A percentile compares a stretch with the other conserved stretches of the same genome.
Evolutionary conservation across 2,113 vertebrate species (phyloP).

Genomic region (Mustela nigripes): DNA sequence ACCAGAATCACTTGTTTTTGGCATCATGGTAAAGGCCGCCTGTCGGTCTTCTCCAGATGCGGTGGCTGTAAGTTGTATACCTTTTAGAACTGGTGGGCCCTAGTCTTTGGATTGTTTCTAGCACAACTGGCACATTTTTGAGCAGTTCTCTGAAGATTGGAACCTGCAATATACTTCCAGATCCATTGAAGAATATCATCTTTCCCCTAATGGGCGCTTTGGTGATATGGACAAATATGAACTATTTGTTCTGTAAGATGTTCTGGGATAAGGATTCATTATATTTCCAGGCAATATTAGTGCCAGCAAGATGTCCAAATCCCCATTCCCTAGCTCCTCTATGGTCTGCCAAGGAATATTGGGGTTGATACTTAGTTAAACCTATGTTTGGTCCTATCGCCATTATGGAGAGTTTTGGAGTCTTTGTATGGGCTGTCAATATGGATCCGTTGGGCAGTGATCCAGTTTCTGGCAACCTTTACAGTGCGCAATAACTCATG

Average conservation of each 20-base stretch:
- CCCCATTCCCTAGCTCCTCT: background rate
- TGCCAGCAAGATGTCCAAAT: background rate
- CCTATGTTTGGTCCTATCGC: background rate
- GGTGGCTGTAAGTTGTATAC: background rate
- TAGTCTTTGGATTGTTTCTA: background rate
- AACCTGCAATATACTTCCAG: background rate
- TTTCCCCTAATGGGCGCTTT: background rate
- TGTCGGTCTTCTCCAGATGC: background rate
- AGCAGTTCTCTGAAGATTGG: background rate
- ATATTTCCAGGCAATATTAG: background rate
- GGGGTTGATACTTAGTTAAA: background rate
- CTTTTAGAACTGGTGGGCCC: background rate
- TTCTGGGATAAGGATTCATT: background rate
- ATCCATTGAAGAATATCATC: background rate
- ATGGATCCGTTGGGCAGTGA: background rate
- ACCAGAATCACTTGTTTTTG: background rate
- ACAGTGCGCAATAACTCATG: background rate
- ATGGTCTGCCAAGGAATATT: background rate
- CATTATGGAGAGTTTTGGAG: background rate
- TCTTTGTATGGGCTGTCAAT: background rate
- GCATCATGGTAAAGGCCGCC: background rate
- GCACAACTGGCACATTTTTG: background rate
- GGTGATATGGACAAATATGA: background rate
- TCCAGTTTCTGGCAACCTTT: background rate
- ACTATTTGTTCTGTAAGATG: background rate